Percentiles rank a stretch among this genome's conserved stretches.
Evolutionary conservation across 2,113 vertebrate genomes (phyloP).

Genomic region (Rousettus leschenaultii): DNA sequence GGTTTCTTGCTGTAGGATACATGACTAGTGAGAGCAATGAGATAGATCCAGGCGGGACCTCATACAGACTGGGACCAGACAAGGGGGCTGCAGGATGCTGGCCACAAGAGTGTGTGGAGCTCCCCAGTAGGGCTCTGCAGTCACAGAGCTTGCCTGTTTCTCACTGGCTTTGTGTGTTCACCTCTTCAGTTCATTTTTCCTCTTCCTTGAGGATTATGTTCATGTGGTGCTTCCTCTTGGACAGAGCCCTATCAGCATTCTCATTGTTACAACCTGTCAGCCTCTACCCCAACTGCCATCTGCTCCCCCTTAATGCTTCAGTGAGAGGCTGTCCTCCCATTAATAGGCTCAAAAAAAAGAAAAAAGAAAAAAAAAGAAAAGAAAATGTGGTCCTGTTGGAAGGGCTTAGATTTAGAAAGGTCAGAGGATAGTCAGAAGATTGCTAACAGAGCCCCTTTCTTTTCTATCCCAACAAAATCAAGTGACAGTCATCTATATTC

Average conservation of each 20-base stretch:
- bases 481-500: not conserved
- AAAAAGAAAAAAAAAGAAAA: too few species aligned
- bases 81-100: not conserved
- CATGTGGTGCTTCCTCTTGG: not conserved
- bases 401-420: not conserved
- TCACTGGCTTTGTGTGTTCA: not conserved
- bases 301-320: not conserved
- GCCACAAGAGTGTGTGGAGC: not conserved
- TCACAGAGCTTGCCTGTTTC: not conserved
- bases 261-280: not conserved
- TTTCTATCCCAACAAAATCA: not conserved
- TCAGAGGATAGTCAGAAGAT: not conserved
- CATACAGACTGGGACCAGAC: not conserved
- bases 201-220: not conserved
- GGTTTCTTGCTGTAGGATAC: not conserved
- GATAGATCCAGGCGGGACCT: not conserved
- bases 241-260: not conserved
- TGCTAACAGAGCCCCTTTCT: not conserved
- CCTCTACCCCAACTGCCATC: not conserved
- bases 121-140: fast-evolving
- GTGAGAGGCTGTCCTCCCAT: not conserved
- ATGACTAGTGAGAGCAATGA: not conserved
- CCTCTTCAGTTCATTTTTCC: not conserved
- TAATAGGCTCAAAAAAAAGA: not conserved
- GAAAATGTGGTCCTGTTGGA: not conserved